Percentiles rank a stretch among this genome's conserved stretches.
phyloP scores from a whole-genome alignment of 2,888 invertebrate species.

The Drosophila neotestacea region DNA sequence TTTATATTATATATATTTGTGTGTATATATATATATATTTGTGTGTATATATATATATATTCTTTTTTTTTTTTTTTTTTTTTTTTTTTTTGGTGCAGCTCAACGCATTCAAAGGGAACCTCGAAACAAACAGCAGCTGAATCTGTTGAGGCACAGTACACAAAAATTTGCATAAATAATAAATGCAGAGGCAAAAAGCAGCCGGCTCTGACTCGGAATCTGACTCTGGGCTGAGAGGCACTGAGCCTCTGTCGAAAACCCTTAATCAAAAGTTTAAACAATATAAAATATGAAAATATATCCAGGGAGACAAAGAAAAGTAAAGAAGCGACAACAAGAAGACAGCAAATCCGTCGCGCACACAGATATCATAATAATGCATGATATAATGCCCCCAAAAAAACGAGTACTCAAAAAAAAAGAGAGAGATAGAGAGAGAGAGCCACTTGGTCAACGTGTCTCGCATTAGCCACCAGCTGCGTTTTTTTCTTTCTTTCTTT shows the following conservation, averaged over 20 bases:
- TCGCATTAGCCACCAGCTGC: constrained; percentile 45
- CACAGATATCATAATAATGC: constrained; percentile 60
- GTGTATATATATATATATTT: constrained; percentile 3
- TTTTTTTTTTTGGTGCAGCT: constrained; percentile 32
- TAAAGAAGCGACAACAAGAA: constrained; percentile 42
- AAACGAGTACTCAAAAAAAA: no score
- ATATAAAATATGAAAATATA: constrained; percentile 73
- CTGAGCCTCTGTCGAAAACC: constrained; percentile 57
- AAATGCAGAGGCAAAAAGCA: constrained; percentile 57
- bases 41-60: constrained; percentile 2
- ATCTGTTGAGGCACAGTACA: constrained; percentile 28
- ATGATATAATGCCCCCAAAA: constrained; percentile 35
- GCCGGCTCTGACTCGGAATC: neutral
- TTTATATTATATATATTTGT: constrained; percentile 13
- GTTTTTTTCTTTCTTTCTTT: constrained; percentile 23
- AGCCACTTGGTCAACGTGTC: constrained; percentile 42
- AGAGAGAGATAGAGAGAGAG: neutral
- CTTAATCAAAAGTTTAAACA: constrained; percentile 79
- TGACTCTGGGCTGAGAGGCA: neutral
- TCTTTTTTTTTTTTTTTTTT: neutral
- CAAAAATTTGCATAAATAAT: constrained; percentile 76
- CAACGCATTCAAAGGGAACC: constrained; percentile 60
- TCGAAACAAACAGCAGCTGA: constrained; percentile 28
- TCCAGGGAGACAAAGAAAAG: constrained; percentile 23
- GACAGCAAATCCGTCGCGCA: constrained; percentile 54